A percentile compares a stretch with the other conserved stretches of the same genome.
Conservation (phyloP, 2,888 invertebrate genomes). For the Salticus scenicus region DNA sequence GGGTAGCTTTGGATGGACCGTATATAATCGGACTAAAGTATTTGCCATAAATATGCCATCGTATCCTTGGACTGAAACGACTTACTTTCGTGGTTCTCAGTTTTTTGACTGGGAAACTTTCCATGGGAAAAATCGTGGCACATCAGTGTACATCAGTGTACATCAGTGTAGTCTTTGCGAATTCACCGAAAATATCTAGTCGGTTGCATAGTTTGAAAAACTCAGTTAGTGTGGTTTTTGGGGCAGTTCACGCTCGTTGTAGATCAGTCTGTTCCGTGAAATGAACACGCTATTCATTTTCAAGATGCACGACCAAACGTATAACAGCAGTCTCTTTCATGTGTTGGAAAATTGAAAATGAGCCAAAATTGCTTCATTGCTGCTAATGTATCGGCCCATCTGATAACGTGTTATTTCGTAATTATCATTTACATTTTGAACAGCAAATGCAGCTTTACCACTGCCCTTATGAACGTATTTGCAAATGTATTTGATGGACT, state of each 20-base stretch:
- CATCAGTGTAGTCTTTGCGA: too few relatives aligned
- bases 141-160: neutral
- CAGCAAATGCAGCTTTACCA: too few relatives aligned
- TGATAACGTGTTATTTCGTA: too few relatives aligned
- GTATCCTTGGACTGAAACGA: constrained; percentile 33
- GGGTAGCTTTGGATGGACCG: neutral
- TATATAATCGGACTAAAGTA: neutral
- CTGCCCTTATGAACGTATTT: too few relatives aligned
- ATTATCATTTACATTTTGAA: too few relatives aligned
- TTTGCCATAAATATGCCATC: constrained; percentile 20
- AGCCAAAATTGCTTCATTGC: too few relatives aligned
- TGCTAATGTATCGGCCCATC: too few relatives aligned
- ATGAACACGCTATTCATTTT: constrained; percentile 69
- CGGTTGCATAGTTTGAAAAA: neutral
- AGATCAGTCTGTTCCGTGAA: neutral
- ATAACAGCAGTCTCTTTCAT: constrained; percentile 4
- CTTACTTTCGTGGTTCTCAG: constrained; percentile 47
- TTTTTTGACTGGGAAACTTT: constrained; percentile 34
- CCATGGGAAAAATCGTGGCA: neutral
- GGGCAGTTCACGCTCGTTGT: neutral
- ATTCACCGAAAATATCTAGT: constrained; percentile 56
- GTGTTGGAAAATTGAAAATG: too few relatives aligned
- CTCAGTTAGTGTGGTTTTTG: neutral
- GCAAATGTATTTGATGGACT: too few relatives aligned
- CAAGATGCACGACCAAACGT: constrained; percentile 71